These are phyloP conservation scores for Gadopsis bispinosus DNA, from an alignment of 2,797 vertebrate species.

Conservation along the genomic window DNA sequence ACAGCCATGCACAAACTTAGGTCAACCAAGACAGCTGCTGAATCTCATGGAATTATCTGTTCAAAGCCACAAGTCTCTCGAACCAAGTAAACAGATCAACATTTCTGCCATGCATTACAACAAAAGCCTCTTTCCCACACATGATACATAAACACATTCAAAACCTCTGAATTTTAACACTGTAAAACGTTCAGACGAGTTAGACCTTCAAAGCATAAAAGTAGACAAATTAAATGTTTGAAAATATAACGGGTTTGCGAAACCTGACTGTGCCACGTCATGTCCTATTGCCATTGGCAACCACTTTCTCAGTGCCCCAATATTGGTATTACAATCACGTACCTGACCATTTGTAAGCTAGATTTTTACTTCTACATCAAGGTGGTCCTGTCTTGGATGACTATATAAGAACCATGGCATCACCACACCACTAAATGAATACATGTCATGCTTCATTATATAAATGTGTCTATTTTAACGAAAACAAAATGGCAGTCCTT, in stretches of 20 bases:
- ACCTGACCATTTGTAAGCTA: not conserved
- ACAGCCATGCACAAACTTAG: constrained; percentile 51
- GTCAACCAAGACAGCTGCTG: constrained; percentile 17
- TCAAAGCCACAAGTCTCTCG: constrained; percentile 14
- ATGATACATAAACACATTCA: constrained; percentile 1
- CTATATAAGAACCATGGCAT: not conserved
- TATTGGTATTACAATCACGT: constrained; percentile 2
- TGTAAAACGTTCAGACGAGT: constrained; percentile 16
- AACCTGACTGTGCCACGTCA: not conserved
- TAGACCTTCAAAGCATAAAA: constrained; percentile 13
- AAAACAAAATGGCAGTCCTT: not conserved
- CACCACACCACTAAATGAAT: not conserved
- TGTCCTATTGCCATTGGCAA: not conserved
- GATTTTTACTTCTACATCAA: constrained; percentile 19
- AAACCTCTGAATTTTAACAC: constrained; percentile 6
- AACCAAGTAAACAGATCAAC: constrained; percentile 4
- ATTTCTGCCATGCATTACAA: constrained; percentile 57
- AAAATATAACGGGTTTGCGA: not conserved
- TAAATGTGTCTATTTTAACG: not conserved
- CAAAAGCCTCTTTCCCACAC: not conserved
- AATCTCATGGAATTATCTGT: constrained; percentile 40
- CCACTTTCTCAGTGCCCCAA: not conserved
- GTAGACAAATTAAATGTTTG: constrained; percentile 3
- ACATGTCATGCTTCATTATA: constrained; percentile 8
- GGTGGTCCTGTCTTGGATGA: not conserved